Evolutionary conservation across 2,113 vertebrate species (phyloP).

Genomic region (Psephotus haematonotus): DNA sequence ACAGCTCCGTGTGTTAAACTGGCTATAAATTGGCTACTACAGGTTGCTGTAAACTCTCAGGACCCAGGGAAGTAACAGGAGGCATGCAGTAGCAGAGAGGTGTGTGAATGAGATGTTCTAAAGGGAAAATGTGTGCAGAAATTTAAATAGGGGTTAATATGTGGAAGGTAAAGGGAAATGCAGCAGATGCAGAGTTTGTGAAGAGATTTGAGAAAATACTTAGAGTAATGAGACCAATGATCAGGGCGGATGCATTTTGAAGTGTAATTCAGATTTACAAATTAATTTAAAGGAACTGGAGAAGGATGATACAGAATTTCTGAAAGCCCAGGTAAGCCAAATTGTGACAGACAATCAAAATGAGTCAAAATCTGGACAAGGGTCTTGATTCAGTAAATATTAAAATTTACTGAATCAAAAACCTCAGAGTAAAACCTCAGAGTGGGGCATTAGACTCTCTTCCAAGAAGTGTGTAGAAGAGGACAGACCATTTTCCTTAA

Average conservation of each 20-base stretch:
- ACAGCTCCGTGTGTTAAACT: accelerated
- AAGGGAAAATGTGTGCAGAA: not conserved
- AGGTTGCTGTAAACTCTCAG: not conserved
- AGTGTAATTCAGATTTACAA: not conserved
- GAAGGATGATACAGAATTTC: not conserved
- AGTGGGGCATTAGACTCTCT: not conserved
- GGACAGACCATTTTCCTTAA: not conserved
- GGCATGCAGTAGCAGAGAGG: not conserved
- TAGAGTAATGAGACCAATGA: not conserved
- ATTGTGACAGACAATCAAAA: not conserved
- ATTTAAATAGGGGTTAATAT: not conserved
- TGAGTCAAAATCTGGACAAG: not conserved
- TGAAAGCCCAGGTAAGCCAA: not conserved
- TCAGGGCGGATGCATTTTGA: not conserved
- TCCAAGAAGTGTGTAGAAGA: not conserved
- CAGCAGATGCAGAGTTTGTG: not conserved
- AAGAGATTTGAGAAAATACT: not conserved
- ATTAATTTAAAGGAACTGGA: not conserved
- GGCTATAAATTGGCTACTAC: not conserved
- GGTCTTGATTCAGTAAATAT: not conserved
- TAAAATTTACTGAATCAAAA: not conserved
- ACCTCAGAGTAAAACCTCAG: not conserved
- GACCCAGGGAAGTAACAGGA: not conserved
- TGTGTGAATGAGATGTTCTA: not conserved
- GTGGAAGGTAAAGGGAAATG: not conserved